A percentile compares a stretch with the other conserved stretches of the same genome.
Evolutionary conservation across 2,888 invertebrate species (phyloP).

Genomic region (Blomia tropicalis): DNA sequence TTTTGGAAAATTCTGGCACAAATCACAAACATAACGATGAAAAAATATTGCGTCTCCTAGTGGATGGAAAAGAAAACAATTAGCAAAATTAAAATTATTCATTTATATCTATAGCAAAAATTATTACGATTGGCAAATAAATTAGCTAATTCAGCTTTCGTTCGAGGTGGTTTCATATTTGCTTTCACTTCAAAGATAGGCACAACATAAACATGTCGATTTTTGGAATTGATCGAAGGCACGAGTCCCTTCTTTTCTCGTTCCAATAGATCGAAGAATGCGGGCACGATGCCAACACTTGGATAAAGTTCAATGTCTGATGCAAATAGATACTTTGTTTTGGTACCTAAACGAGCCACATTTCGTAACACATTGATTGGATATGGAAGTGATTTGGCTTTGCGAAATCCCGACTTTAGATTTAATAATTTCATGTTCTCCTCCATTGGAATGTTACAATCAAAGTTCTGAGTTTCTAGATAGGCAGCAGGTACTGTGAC

Average conservation of each 20-base stretch:
- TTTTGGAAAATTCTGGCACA: conserved; percentile 51
- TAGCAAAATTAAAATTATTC: not conserved
- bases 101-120: not conserved
- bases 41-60: conserved; percentile 58
- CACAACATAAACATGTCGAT: conserved; percentile 61
- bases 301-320: conserved; percentile 32
- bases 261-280: conserved; percentile 27
- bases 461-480: conserved; percentile 13
- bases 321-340: conserved; percentile 30
- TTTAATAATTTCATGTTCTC: conserved; percentile 2
- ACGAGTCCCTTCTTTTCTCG: conserved; percentile 10
- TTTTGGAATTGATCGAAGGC: conserved; percentile 31
- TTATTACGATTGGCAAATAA: conserved; percentile 52
- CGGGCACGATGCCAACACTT: conserved; percentile 28
- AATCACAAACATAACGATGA: conserved; percentile 72
- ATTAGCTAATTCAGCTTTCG: conserved; percentile 49
- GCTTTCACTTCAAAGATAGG: conserved; percentile 64
- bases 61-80: not conserved
- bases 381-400: conserved; percentile 42
- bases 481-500: conserved; percentile 12
- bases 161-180: conserved; percentile 33
- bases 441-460: conserved; percentile 16
- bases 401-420: conserved; percentile 21
- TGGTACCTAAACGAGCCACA: conserved; percentile 29
- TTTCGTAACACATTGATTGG: conserved; percentile 31